Conservation (phyloP, 2,888 invertebrate species). For the Sarcophaga rosellei region DNA sequence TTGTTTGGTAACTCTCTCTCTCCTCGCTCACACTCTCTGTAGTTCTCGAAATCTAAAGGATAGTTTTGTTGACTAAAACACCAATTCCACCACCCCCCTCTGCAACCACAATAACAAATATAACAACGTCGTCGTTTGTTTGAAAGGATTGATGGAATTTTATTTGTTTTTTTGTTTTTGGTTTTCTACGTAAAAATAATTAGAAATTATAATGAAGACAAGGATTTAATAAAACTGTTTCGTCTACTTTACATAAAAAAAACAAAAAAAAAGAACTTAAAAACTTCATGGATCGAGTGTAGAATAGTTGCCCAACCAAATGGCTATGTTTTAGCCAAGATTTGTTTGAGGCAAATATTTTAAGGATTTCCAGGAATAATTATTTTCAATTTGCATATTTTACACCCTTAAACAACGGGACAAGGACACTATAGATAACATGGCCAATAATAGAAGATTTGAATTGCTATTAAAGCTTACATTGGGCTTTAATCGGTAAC, state of each 20-base stretch:
- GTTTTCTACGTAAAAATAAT: slow-evolving; percentile 57
- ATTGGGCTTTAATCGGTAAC: neutral
- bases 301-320: too few relatives aligned
- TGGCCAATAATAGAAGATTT: neutral
- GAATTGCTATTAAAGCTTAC: neutral
- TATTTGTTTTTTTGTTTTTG: neutral
- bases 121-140: slow-evolving; percentile 2
- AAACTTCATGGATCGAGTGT: neutral
- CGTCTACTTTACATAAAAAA: neutral
- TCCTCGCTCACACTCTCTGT: neutral
- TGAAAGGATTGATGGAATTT: slow-evolving; percentile 55
- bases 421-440: neutral
- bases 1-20: too few relatives aligned
- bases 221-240: slow-evolving; percentile 47
- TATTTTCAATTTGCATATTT: slow-evolving; percentile 50
- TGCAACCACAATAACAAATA: neutral
- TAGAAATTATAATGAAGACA: slow-evolving; percentile 67
- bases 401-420: neutral
- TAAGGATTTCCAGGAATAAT: slow-evolving; percentile 40
- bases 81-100: neutral
- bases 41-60: slow-evolving; percentile 44
- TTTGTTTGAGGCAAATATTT: slow-evolving; percentile 32
- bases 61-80: slow-evolving; percentile 50
- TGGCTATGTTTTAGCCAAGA: neutral
- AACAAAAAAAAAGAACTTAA: neutral